Evolutionary conservation across 2,113 vertebrate genomes (phyloP), one percentile per base, ranked within the genome.

Genomic region (Macaca nemestrina): DNA sequence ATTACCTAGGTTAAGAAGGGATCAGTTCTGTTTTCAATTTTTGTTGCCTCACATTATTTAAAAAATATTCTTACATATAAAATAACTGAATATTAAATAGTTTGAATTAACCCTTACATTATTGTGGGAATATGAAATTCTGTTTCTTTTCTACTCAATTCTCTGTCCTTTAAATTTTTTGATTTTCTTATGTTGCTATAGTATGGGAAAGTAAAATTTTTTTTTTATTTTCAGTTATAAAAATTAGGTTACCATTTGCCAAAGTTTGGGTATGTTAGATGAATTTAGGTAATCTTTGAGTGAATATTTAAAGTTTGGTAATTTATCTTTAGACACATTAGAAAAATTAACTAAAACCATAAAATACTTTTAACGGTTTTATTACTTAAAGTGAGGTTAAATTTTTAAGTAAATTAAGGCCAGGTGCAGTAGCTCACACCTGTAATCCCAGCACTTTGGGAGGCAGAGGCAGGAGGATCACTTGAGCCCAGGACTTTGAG

Each of bases 201-300:
- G 27, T 64, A 64, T 64, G 27, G 61, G 61, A 14, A 64, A 64
- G 30, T 64, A 32, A 30, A 27, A 6, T 3, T 0, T 32, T 64
- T 64, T 27, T 61, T 14, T 61, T 3, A 14, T 64, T 32, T 64
- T 64, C 61, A 78, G 30, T 85, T 80, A 57, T 35, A 67, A 85
- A 50, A 32, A 23, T 40, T 93, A 79, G 78, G 14, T 93, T 92
- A 84, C 67, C 27, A 1, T 83, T 92, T 96, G 76, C 55, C 40
- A 61, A 55, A 83, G 16, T 95, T 73, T 87, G n/a, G 30, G 22
- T 78, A 80, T 68, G 6, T 45, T 89, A 52, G 38, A 43, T 88
- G 80, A 94, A 78, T 95, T 90, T 70, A 90, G 40, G 86, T 78
- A 20, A 83, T 93, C 73, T 93, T 89, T 89, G 35, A 93, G 72